phyloP scores from a whole-genome alignment of 2,113 vertebrate species.

The Columba janthina region DNA sequence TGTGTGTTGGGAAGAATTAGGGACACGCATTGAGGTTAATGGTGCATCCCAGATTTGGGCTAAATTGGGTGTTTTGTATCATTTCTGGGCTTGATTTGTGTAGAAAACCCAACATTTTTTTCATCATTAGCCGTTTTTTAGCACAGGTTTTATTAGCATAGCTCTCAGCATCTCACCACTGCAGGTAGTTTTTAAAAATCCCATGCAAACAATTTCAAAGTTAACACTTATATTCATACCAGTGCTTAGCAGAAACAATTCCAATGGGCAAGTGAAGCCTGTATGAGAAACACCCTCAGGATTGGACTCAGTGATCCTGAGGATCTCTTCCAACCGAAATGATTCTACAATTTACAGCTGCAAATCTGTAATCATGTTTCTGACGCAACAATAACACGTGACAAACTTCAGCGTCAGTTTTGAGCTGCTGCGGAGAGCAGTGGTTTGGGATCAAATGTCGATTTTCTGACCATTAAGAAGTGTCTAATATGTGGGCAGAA shows the following conservation, averaged over 20 bases:
- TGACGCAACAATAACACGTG: rapidly evolving
- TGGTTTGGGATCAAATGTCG: not conserved
- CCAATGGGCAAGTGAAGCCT: not conserved
- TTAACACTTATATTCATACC: not conserved
- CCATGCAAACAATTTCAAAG: rapidly evolving
- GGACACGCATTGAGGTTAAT: rapidly evolving
- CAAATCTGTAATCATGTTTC: not conserved
- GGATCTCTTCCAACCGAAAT: too few species aligned
- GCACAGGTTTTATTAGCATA: not conserved
- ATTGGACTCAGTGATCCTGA: not conserved
- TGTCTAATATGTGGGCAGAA: rapidly evolving
- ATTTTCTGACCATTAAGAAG: not conserved
- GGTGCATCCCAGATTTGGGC: rapidly evolving
- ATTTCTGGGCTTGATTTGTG: not conserved
- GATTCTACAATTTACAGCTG: not conserved
- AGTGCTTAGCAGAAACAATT: not conserved
- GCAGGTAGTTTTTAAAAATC: not conserved
- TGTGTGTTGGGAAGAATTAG: not conserved
- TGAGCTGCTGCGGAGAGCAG: not conserved
- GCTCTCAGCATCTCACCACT: not conserved
- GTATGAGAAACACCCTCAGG: rapidly evolving
- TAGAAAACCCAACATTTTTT: not conserved
- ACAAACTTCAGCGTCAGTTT: not conserved
- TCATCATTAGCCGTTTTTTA: not conserved
- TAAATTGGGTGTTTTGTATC: not conserved